Conservation (phyloP, 1,140 invertebrate species). For the Drosophila kurseongensis region DNA sequence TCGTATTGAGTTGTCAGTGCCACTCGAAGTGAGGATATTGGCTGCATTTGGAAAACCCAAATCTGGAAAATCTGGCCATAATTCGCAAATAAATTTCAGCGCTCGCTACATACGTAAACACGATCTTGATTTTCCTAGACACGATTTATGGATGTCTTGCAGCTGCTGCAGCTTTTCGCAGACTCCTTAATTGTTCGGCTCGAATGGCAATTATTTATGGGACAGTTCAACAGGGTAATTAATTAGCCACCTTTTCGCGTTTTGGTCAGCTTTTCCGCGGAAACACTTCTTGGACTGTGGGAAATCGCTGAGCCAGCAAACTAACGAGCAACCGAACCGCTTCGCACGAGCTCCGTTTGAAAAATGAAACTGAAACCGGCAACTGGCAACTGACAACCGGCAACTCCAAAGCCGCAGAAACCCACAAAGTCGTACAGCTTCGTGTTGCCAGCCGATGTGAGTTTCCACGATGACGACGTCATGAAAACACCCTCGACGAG, state of each 20-base stretch:
- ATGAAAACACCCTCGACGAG: slow-evolving; percentile 33
- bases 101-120: slow-evolving; percentile 31
- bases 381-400: slow-evolving; percentile 38
- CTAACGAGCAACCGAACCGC: slow-evolving; percentile 54
- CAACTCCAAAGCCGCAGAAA: slow-evolving; percentile 51
- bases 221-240: slow-evolving; percentile 38
- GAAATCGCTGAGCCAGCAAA: slow-evolving; percentile 24
- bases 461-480: slow-evolving; percentile 27
- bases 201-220: slow-evolving; percentile 33
- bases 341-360: slow-evolving; percentile 66
- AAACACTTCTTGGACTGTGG: slow-evolving; percentile 18
- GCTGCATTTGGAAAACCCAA: slow-evolving; percentile 16
- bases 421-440: slow-evolving; percentile 45
- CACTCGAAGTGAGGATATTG: slow-evolving; percentile 25
- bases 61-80: slow-evolving; percentile 25
- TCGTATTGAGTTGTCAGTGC: slow-evolving; percentile 41
- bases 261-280: slow-evolving; percentile 30
- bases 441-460: slow-evolving; percentile 18
- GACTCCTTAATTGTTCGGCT: slow-evolving; percentile 31
- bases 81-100: slow-evolving; percentile 34
- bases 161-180: slow-evolving; percentile 53
- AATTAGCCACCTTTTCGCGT: slow-evolving; percentile 47
- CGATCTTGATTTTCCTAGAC: slow-evolving; percentile 23
- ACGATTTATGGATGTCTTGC: slow-evolving; percentile 58
- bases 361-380: slow-evolving; percentile 76